Base-by-base conservation (phyloP, 2,888 invertebrate species). In the Cynaeus angustus region DNA sequence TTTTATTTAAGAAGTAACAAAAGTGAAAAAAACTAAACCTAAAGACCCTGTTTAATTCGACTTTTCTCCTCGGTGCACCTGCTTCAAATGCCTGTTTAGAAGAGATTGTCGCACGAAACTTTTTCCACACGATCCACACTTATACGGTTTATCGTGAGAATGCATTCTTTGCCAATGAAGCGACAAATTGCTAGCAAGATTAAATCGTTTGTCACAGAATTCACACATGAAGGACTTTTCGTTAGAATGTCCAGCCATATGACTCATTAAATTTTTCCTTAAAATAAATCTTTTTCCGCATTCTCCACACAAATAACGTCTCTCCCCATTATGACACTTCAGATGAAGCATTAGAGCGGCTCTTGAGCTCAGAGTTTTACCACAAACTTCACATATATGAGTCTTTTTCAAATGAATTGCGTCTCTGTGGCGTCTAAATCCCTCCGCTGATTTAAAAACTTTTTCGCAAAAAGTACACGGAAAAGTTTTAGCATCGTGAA, bases 71-170 rank as follows among this genome's bases (percentile, higher is more conserved):
- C 10, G 12, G 6, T 41, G 41, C n/a, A 41, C 41, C n/a, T 41
- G 41, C 10, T 41, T 41, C 10, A 2, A n/a, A 12, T 41, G 41
- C 13, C 41, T 41, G n/a, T 10, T 13, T 3, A 41, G 41, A 41
- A 12, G 41, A 41, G 12, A 12, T n/a, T 13, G 10, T 41, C 41
- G n/a, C 1, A 10, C 10, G 10, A 41, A 41, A 41, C 12, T 41
- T 13, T 41, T 74, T 38, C 73, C 62, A 59, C 81, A 81, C 13
- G 58, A 65, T n/a, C 72, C 66, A 53, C 81, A 81, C 0, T 86
- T 87, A 68, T 88, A 89, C 21, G 45, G 65, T 12, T 30, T 56
- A n/a, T 14, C 13, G 8, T 38, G 4, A 1, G 12, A 41, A n/a
- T 56, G 37, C 7, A 26, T 38, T 14, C 45, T 21, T 9, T 53